Conservation (phyloP, 2,113 vertebrate species). For the Oryzias celebensis region DNA sequence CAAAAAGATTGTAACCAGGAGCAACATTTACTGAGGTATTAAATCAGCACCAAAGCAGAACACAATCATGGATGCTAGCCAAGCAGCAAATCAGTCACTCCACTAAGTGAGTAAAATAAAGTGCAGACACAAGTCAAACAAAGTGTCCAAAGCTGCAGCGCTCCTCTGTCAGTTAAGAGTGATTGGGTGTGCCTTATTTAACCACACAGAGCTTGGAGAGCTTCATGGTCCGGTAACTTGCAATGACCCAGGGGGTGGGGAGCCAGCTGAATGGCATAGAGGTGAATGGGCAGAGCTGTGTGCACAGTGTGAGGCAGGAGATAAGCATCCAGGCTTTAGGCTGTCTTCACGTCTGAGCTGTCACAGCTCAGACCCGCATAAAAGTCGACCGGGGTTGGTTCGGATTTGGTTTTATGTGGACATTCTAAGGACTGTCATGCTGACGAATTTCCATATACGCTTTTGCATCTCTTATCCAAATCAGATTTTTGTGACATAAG, state of each 20-base stretch:
- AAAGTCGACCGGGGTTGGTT: constrained; percentile 10
- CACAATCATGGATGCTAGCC: constrained; percentile 30
- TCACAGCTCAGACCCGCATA: constrained; percentile 1
- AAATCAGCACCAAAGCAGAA: constrained; percentile 45
- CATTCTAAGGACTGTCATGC: constrained; percentile 10
- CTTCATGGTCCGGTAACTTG: constrained; percentile 46
- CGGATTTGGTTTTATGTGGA: constrained; percentile 20
- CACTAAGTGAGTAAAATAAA: constrained; percentile 30
- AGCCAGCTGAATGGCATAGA: constrained; percentile 24
- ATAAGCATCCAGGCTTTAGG: constrained; percentile 50
- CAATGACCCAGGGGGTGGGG: constrained; percentile 32
- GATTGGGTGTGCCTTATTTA: constrained; percentile 49
- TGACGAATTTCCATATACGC: constrained; percentile 6
- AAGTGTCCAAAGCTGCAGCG: constrained; percentile 23
- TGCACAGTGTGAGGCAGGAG: constrained; percentile 41
- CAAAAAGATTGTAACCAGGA: too few relatives aligned
- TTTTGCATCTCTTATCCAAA: constrained; percentile 1
- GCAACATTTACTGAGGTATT: constrained; percentile 53
- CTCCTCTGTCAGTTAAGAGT: constrained; percentile 3
- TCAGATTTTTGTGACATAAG: constrained; percentile 29
- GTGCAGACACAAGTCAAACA: constrained; percentile 44
- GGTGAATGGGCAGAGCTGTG: constrained; percentile 26
- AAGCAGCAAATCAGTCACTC: constrained; percentile 43
- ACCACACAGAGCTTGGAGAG: constrained; percentile 34
- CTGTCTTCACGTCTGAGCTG: constrained; percentile 10